Percentiles rank a stretch among this genome's conserved stretches.
Evolutionary conservation across 1,140 invertebrate genomes (phyloP).

Genomic region (Hermetia illucens): DNA sequence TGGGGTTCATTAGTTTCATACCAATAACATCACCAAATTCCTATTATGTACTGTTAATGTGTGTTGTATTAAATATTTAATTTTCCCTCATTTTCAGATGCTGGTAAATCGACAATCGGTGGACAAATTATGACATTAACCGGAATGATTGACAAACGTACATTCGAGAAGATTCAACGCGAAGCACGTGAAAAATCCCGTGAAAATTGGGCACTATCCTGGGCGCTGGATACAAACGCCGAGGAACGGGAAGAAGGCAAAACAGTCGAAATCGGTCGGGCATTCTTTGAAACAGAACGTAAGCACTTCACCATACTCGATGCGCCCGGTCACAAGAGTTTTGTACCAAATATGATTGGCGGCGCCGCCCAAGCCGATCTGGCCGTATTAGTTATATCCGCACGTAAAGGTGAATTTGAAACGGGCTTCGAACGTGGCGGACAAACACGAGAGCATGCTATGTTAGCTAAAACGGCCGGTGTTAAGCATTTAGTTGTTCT

Average conservation of each 20-base stretch:
- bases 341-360: not conserved
- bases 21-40: too few relatives aligned
- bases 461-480: not conserved
- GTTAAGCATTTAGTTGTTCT: not conserved
- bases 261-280: conserved; percentile 97
- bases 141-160: not conserved
- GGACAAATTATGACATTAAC: not conserved
- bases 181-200: too few relatives aligned
- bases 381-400: not conserved
- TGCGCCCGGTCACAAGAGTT: conserved; percentile 88
- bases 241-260: conserved; percentile 97
- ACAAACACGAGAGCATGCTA: not conserved
- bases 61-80: too few relatives aligned
- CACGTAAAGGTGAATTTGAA: not conserved
- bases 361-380: too few relatives aligned
- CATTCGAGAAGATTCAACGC: conserved; percentile 93
- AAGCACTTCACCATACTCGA: conserved; percentile 99
- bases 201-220: conserved; percentile 99
- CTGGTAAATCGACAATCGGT: not conserved
- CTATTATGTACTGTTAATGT: too few relatives aligned
- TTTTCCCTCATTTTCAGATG: conserved; percentile 34
- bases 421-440: not conserved
- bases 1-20: too few relatives aligned
- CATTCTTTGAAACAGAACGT: conserved; percentile 97
- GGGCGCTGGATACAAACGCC: conserved; percentile 97